These are phyloP conservation scores for Brachyhypopomus gauderio DNA, from an alignment of 2,113 vertebrate genomes.

Conservation along the genomic window DNA sequence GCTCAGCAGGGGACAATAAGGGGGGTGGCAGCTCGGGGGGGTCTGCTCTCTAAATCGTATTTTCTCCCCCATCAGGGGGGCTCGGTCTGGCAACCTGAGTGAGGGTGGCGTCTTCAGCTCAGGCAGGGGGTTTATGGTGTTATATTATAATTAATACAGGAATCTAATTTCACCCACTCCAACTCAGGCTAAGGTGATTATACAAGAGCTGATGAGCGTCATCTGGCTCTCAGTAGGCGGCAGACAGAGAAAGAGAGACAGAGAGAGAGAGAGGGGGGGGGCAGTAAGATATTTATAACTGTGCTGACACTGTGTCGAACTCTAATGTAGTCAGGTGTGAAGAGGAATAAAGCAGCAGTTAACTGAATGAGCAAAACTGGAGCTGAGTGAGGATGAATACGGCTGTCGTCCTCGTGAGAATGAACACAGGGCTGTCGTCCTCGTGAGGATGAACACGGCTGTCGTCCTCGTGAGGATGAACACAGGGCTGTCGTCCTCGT, in stretches of 20 bases:
- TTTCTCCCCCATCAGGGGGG: slow-evolving; percentile 68
- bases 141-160: slow-evolving; percentile 71
- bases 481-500: no score
- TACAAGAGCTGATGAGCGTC: slow-evolving; percentile 63
- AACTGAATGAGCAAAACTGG: slow-evolving; percentile 15
- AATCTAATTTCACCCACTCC: slow-evolving; percentile 70
- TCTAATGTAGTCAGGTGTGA: slow-evolving; percentile 37
- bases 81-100: slow-evolving; percentile 60
- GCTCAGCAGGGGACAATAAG: slow-evolving; percentile 60
- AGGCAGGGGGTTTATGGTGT: slow-evolving; percentile 63
- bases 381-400: neutral
- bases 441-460: no score
- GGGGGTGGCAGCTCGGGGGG: slow-evolving; percentile 43
- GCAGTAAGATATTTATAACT: slow-evolving; percentile 50
- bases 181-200: slow-evolving; percentile 65
- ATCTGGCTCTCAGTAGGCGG: slow-evolving; percentile 50
- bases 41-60: slow-evolving; percentile 63
- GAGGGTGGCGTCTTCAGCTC: slow-evolving; percentile 61
- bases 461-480: no score
- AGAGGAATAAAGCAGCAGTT: slow-evolving; percentile 66
- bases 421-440: no score
- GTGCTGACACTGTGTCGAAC: slow-evolving; percentile 9
- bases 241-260: slow-evolving; percentile 38
- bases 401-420: no score
- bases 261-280: neutral